These are phyloP conservation scores for Cinclus cinclus DNA, from an alignment of 2,113 vertebrate species.

Conservation along the genomic window DNA sequence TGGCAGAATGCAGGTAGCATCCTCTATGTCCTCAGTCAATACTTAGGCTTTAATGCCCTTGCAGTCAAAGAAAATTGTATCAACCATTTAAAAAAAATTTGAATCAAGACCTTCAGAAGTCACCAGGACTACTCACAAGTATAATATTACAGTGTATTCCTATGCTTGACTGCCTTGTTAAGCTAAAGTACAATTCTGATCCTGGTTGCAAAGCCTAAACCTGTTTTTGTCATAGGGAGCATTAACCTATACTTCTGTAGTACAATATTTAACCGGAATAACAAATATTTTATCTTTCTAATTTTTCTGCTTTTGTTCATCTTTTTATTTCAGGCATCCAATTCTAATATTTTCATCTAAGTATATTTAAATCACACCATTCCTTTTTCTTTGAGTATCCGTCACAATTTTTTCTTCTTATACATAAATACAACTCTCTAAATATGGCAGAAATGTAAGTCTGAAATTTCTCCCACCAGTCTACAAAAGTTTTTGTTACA, in stretches of 20 bases:
- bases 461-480: not conserved
- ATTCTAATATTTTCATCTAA: not conserved
- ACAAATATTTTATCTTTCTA: not conserved
- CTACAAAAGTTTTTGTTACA: not conserved
- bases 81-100: not conserved
- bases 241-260: not conserved
- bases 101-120: not conserved
- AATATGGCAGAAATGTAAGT: not conserved
- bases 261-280: not conserved
- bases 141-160: not conserved
- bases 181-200: not conserved
- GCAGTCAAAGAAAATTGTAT: not conserved
- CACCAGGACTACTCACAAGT: not conserved
- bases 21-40: not conserved
- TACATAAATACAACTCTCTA: not conserved
- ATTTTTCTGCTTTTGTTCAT: not conserved
- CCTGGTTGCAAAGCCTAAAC: not conserved
- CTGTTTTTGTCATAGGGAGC: not conserved
- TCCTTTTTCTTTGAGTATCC: not conserved
- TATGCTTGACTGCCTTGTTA: not conserved
- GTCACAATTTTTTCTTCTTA: not conserved
- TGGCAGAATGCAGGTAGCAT: not conserved
- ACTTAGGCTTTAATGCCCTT: not conserved
- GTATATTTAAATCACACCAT: not conserved
- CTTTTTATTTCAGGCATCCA: not conserved